Percentiles rank a stretch among this genome's conserved stretches.
These are phyloP conservation scores for Campylomormyrus tamandua DNA, from an alignment of 2,113 vertebrate genomes.

Conservation along the genomic window DNA sequence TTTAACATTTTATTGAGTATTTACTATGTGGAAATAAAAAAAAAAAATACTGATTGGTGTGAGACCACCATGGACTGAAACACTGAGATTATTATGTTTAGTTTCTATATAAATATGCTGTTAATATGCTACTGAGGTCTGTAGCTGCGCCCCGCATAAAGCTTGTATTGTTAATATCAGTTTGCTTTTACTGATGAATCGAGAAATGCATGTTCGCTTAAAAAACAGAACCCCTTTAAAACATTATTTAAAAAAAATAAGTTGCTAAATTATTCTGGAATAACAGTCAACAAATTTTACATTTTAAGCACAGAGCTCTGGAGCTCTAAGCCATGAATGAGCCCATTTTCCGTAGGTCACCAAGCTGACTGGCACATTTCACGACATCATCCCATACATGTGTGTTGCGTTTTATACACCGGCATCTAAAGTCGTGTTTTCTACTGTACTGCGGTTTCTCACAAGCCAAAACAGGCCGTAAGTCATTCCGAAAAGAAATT, in stretches of 20 bases:
- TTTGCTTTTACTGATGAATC: background rate
- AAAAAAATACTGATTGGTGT: slow-evolving; percentile 43
- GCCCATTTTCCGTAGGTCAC: background rate
- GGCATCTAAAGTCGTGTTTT: background rate
- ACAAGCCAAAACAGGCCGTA: background rate
- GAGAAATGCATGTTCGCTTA: background rate
- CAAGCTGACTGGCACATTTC: background rate
- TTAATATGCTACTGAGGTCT: background rate
- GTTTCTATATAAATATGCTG: background rate
- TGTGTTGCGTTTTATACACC: background rate
- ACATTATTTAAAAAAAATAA: background rate
- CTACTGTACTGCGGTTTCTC: background rate
- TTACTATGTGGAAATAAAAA: slow-evolving; percentile 44
- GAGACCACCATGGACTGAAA: slow-evolving; percentile 40
- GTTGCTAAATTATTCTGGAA: background rate
- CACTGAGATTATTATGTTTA: background rate
- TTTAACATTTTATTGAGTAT: slow-evolving; percentile 50
- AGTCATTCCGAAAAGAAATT: background rate
- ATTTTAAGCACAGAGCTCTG: background rate
- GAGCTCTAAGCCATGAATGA: background rate
- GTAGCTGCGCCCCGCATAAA: background rate
- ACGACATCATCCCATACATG: background rate
- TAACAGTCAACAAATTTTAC: background rate
- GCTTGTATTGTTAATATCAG: background rate
- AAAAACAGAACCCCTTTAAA: background rate